Base-by-base conservation (phyloP, 2,888 invertebrate species). In the Tanytarsus gracilentus region DNA sequence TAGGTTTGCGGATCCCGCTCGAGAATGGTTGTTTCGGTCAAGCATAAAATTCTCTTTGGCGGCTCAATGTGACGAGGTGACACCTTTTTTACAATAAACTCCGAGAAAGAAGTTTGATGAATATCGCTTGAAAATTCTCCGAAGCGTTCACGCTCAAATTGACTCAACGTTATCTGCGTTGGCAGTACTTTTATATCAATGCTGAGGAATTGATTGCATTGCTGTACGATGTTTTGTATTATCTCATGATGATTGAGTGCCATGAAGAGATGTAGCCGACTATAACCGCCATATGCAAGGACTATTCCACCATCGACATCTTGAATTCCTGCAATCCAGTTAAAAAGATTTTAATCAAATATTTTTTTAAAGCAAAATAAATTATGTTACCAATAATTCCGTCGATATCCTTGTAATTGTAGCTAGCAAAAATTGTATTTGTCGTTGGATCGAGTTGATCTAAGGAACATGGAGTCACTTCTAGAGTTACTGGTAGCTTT, bases 1-100 rank as follows among this genome's bases (percentile, higher is more conserved):
- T 99, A 99, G 1, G 97, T 96, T 71, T 91, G 92, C 2, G 95
- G 94, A 76, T 99, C 99, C 65, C 99, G 80, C 76, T 99, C 99
- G 53, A 99, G 76, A 55, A 99, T 77, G 71, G 98, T 98, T 0
- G 89, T 88, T 73, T 99, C 98, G 0, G 95, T 93, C 18, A 99
- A 79, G 70, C 98, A 98, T 27, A 99, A 79, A 0, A 92, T 88
- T 61, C 98, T 81, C 64, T 90, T 79, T 66, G 92, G 86, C 0
- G 90, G 86, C 67, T 94, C 94, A 68, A 83, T 81, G 71, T 91
- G 88, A 25, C 93, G 79, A 1, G 82, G 78, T 16, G 88, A 87
- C 66, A 88, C 82, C 76, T 99, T 99, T 71, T 97, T 92, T 3
- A 99, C 95, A 63, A 84, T 84, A 73, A 99, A 99, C 76, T 99